Conservation (phyloP, 2,113 vertebrate species). For the Tricholaema leucomelas region DNA sequence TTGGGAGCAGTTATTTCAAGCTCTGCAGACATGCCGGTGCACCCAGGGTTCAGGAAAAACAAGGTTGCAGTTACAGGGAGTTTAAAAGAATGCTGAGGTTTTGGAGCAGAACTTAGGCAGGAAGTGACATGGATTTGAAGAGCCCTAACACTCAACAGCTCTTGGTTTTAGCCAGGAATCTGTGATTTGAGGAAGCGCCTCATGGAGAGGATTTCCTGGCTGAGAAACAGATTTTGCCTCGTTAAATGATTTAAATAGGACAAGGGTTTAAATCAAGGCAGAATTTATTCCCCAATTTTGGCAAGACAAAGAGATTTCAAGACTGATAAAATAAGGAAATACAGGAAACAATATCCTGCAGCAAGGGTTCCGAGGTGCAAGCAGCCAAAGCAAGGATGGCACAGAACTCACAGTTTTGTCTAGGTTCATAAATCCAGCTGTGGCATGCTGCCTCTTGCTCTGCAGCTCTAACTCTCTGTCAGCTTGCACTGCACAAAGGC, state of each 20-base stretch:
- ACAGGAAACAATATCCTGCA: neutral
- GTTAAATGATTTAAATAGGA: neutral
- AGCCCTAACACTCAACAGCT: neutral
- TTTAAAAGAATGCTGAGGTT: neutral
- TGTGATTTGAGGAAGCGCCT: neutral
- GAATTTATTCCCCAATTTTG: neutral
- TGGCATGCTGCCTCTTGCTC: neutral
- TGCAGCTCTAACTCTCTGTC: neutral
- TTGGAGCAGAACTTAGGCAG: neutral
- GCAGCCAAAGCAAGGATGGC: neutral
- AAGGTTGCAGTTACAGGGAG: neutral
- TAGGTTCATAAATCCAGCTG: neutral
- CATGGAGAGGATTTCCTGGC: neutral
- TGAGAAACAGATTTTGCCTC: neutral
- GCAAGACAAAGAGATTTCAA: neutral
- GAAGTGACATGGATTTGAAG: neutral
- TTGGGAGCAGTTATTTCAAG: neutral
- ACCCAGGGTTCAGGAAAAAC: neutral
- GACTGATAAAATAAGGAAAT: neutral
- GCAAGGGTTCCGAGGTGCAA: fast-evolving
- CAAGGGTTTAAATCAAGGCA: neutral
- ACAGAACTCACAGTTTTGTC: neutral
- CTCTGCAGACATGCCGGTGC: neutral
- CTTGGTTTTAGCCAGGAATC: neutral
- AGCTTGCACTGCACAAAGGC: neutral